Evolutionary conservation across 2,888 invertebrate species (phyloP), one percentile per base, ranked within the genome.

Genomic region (Mythimna albipuncta): DNA sequence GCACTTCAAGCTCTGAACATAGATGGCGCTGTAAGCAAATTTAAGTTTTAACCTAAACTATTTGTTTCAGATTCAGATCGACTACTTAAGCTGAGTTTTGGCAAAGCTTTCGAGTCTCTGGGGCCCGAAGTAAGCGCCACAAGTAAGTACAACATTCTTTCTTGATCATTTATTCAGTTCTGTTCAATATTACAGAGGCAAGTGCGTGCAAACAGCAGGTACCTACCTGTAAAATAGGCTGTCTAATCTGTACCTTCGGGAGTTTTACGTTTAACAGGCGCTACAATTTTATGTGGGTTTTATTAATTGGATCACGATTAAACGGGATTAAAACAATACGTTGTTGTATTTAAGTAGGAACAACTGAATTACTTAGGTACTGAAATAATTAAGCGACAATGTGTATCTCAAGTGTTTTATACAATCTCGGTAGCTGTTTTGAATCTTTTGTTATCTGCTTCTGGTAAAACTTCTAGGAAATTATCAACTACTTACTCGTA

Each of bases 121-220:
- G 97, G 97, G 79, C 97, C 98, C 52, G 97, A 97, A 96, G 97
- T 97, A 89, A 97, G 97, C 95, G 97, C 97, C 89, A 97, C 98
- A 93, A 97, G 98, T 98, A 97, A 97, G 97, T 97, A 80, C 66
- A 75, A 72, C 72, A 68, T 86, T 81, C 75, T 79, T 82, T 75
- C 32, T 69, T 21, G 77, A 79, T 79, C 72, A 80, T 64, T 79
- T 77, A 85, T 87, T 87, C 84, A 84, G 62, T 38, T 35, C 66
- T 75, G 72, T 83, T 86, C 74, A 88, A 82, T 86, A 85, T 80
- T 88, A 68, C 58, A 80, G 67, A 66, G 74, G 75, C 64, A 87
- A 85, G 73, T 83, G 77, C 75, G 82, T 84, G 82, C 72, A 83
- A 81, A 87, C 75, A 81, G 78, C 57, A 54, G 64, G 50, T 69